A percentile compares a stretch with the other conserved stretches of the same genome.
Evolutionary conservation across 2,888 invertebrate genomes (phyloP).

Genomic region (Drosophila atroscutellata): DNA sequence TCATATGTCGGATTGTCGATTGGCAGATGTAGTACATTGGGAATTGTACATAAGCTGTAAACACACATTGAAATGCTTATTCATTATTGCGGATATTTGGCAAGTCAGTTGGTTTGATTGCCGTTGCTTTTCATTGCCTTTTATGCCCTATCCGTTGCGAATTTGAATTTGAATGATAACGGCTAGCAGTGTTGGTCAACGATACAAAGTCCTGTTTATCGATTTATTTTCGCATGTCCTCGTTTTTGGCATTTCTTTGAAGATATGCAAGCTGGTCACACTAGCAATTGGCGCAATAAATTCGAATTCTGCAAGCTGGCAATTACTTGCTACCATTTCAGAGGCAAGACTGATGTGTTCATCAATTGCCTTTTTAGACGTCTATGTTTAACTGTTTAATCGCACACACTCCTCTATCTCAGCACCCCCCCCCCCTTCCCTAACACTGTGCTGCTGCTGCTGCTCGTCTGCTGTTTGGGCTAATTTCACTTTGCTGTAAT

Average conservation of each 20-base stretch:
- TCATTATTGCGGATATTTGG: neutral
- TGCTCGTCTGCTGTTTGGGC: constrained; percentile 3
- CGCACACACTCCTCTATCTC: neutral
- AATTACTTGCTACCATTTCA: neutral
- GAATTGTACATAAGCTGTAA: neutral
- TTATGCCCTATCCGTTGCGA: neutral
- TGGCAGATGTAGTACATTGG: neutral
- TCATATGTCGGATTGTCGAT: neutral
- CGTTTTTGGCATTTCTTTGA: neutral
- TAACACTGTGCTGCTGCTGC: neutral
- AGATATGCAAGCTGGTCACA: neutral
- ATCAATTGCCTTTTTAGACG: neutral
- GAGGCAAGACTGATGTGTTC: neutral
- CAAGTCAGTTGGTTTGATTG: neutral
- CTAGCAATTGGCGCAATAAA: neutral
- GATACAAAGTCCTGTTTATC: neutral
- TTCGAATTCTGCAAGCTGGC: neutral
- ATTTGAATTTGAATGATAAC: neutral
- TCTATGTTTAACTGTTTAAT: constrained; percentile 3
- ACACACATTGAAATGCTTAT: too few relatives aligned
- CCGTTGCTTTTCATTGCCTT: neutral
- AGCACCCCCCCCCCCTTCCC: too few relatives aligned
- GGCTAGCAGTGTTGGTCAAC: neutral
- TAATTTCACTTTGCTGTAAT: constrained; percentile 68
- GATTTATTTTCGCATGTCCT: neutral